These are phyloP conservation scores for Cheilosia variabilis DNA, from an alignment of 2,888 invertebrate species.

Conservation along the genomic window DNA sequence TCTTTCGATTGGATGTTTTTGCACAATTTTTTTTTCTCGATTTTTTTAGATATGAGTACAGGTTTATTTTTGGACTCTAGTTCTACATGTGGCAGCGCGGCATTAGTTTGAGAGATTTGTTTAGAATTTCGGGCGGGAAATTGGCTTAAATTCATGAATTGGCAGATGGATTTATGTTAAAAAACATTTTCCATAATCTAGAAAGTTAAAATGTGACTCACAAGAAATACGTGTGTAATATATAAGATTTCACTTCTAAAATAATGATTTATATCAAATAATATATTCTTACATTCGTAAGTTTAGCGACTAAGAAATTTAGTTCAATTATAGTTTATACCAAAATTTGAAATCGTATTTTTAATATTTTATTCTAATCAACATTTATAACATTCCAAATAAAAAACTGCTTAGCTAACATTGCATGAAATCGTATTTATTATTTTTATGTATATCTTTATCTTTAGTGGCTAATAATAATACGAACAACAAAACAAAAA, in stretches of 20 bases:
- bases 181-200: background rate
- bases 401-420: conserved; percentile 56
- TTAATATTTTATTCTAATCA: conserved; percentile 44
- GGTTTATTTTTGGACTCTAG: conserved; percentile 63
- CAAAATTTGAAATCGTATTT: conserved; percentile 46
- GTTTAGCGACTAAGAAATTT: conserved; percentile 1
- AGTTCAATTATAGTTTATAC: conserved; percentile 60
- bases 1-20: conserved; percentile 33
- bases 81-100: conserved; percentile 23
- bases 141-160: conserved; percentile 20
- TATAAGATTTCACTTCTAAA: background rate
- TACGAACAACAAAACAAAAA: background rate
- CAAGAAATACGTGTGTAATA: background rate
- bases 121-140: conserved; percentile 12
- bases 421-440: conserved; percentile 40
- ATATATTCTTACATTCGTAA: background rate
- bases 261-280: background rate
- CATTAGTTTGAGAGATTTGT: conserved; percentile 21
- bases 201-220: background rate
- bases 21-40: background rate
- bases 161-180: conserved; percentile 13
- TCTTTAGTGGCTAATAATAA: background rate
- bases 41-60: conserved; percentile 28
- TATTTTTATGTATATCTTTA: conserved; percentile 18
- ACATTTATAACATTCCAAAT: conserved; percentile 58